Base-by-base conservation (phyloP, 2,888 invertebrate species). In the Drosophila stalkeri region DNA sequence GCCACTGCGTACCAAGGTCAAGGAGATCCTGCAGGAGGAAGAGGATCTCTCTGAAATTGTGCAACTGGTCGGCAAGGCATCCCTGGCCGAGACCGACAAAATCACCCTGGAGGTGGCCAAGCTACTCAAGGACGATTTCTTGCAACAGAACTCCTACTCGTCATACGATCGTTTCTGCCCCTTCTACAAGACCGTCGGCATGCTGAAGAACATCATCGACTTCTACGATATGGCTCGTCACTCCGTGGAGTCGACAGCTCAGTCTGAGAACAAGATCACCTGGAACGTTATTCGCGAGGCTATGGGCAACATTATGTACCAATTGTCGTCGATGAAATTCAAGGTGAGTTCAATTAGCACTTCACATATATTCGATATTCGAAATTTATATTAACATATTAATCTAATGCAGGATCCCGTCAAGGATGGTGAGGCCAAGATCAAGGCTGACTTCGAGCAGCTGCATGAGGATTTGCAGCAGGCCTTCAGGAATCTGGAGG, bases 31-130 rank as follows among this genome's bases (percentile, higher is more conserved):
- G 27, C 98, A 99, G 93, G 99, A 99, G 93, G 99, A 99, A 94
- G 99, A 99, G 94, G 99, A 99, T 94, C 94, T 99, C 90, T 98
- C 99, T 0, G 99, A 99, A 96, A 99, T 99, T 94, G 99, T 99
- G 90, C 99, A 99, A 94, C 94, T 99, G 87, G 99, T 99, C 81
- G 99, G 99, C 92, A 99, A 99, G 94, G 99, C 98, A 35, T 99
- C 99, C 0, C 95, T 99, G 76, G 99, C 99, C 9, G 99, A 99
- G 94, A 97, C 98, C 35, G 99, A 99, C 94, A 99, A 99, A 94
- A 99, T 99, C 93, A 99, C 99, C 0, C 95, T 99, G 71, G 99
- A 99, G 94, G 98, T 99, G 52, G 99, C 99, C 89, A 99, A 98
- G 94, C 94, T 99, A 86, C 95, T 99, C 76, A 99, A 99, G 93